Conservation (phyloP, 1,140 invertebrate genomes). For the Phenacoccus solenopsis region DNA sequence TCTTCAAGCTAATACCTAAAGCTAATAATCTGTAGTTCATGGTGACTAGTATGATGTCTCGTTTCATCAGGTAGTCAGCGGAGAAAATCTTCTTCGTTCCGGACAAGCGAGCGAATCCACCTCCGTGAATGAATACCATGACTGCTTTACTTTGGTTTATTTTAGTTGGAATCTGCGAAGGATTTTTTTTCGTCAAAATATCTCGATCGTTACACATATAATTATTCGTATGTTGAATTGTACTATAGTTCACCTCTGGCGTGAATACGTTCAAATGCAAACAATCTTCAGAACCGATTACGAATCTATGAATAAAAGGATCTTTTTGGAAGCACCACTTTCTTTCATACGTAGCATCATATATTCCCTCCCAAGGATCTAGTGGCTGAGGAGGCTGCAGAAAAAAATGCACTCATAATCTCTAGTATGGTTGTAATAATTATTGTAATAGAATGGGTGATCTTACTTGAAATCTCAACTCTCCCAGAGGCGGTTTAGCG, state of each 20-base stretch:
- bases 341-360: neutral
- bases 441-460: too few relatives aligned
- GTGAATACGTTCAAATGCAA: conserved; percentile 33
- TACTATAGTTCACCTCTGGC: conserved; percentile 28
- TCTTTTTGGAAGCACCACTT: neutral
- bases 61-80: conserved; percentile 41
- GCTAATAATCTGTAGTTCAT: conserved; percentile 43
- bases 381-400: neutral
- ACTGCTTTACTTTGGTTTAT: too few relatives aligned
- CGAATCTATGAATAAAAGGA: too few relatives aligned
- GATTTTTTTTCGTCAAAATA: too few relatives aligned
- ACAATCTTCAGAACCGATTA: conserved; percentile 33
- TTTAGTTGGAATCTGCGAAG: too few relatives aligned
- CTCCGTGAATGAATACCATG: too few relatives aligned
- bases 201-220: too few relatives aligned
- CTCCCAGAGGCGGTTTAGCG: too few relatives aligned
- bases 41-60: conserved; percentile 40
- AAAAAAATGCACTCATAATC: too few relatives aligned
- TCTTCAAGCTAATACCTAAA: conserved; percentile 33
- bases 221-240: too few relatives aligned
- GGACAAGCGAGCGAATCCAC: conserved; percentile 35
- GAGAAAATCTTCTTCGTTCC: conserved; percentile 29
- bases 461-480: too few relatives aligned
- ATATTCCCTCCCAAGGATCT: neutral
- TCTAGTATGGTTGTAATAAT: too few relatives aligned